Evolutionary conservation across 2,113 vertebrate species (phyloP).

Genomic region (Xiphophorus couchianus): DNA sequence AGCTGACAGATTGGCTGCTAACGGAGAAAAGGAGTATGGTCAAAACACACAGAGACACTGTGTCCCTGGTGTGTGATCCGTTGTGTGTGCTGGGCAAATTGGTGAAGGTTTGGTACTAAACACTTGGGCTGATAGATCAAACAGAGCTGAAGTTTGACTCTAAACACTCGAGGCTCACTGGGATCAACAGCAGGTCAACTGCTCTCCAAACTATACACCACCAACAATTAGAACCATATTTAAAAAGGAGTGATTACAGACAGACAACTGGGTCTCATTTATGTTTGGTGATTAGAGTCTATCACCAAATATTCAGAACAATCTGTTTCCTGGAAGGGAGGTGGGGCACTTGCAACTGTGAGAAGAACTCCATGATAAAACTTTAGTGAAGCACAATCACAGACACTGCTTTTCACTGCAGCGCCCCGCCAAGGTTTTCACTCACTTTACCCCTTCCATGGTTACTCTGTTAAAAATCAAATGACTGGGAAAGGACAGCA

Average conservation of each 20-base stretch:
- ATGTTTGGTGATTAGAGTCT: slow-evolving; percentile 41
- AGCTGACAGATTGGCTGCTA: slow-evolving; percentile 33
- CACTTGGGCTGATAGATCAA: slow-evolving; percentile 57
- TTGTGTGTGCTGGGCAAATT: slow-evolving; percentile 43
- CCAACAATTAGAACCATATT: slow-evolving; percentile 1
- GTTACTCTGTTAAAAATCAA: no score
- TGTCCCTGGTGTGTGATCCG: slow-evolving; percentile 53
- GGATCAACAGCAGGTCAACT: slow-evolving; percentile 57
- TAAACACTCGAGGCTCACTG: slow-evolving; percentile 49
- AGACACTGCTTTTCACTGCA: background rate
- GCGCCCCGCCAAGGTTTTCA: background rate
- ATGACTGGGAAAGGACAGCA: no score
- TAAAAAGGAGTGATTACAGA: slow-evolving; percentile 34
- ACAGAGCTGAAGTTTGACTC: slow-evolving; percentile 59
- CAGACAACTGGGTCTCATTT: slow-evolving; percentile 42
- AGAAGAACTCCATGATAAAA: background rate
- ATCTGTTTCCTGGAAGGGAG: slow-evolving; percentile 25
- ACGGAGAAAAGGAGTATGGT: slow-evolving; percentile 23
- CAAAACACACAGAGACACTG: slow-evolving; percentile 1
- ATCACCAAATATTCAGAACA: slow-evolving; percentile 54
- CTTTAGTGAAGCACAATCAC: background rate
- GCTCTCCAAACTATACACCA: slow-evolving; percentile 21
- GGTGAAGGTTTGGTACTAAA: slow-evolving; percentile 46
- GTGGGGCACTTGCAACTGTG: background rate
- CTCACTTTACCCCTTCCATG: no score